Conservation (phyloP, 2,797 vertebrate species). For the Gallinago nigripennis region DNA sequence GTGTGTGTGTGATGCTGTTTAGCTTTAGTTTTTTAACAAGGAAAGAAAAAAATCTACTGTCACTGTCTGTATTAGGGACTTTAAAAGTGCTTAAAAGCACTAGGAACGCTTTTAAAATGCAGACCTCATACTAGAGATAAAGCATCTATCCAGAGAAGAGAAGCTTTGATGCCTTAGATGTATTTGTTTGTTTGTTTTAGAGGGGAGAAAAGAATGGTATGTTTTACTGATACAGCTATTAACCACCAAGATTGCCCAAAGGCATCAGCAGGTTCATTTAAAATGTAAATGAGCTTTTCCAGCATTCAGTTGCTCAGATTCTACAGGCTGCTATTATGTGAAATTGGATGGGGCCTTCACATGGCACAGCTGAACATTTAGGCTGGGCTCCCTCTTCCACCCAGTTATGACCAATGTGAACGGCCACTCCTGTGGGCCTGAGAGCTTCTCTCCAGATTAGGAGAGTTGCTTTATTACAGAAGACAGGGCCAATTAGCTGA, state of each 20-base stretch:
- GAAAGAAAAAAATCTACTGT: background rate
- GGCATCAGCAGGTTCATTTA: slow-evolving; percentile 71
- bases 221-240: slow-evolving; percentile 66
- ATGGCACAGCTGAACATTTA: background rate
- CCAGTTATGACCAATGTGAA: background rate
- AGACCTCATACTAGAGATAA: slow-evolving; percentile 19
- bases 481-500: background rate
- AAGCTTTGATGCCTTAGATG: slow-evolving; percentile 17
- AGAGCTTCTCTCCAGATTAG: slow-evolving; percentile 3
- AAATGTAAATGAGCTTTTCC: slow-evolving; percentile 68
- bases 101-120: slow-evolving; percentile 21
- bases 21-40: background rate
- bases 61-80: background rate
- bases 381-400: background rate
- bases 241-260: slow-evolving; percentile 60
- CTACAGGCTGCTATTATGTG: slow-evolving; percentile 26
- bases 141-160: background rate
- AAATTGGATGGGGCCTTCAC: slow-evolving; percentile 37
- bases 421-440: background rate
- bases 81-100: background rate
- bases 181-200: slow-evolving; percentile 57
- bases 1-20: background rate
- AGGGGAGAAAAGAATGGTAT: slow-evolving; percentile 29
- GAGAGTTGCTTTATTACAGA: background rate
- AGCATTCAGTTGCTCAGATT: background rate